phyloP scores from a whole-genome alignment of 2,113 vertebrate genomes.

The Probosciger aterrimus region DNA sequence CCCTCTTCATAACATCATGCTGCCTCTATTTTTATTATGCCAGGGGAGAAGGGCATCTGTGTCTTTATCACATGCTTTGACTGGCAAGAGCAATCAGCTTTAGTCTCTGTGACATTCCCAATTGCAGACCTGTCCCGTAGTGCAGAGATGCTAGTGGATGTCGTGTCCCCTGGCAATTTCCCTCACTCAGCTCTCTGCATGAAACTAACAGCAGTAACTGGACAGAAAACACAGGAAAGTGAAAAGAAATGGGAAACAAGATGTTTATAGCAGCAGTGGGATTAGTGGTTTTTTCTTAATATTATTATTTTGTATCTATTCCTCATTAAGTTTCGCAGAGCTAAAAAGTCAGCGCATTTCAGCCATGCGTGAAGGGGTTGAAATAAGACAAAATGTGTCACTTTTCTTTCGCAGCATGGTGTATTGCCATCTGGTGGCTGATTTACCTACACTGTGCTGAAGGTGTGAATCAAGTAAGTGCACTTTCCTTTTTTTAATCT shows the following conservation, averaged over 20 bases:
- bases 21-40: background rate
- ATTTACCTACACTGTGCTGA: background rate
- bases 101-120: background rate
- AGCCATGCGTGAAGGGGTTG: background rate
- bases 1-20: background rate
- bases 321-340: background rate
- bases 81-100: background rate
- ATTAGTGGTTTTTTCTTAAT: background rate
- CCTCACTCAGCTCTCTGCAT: background rate
- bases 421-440: slow-evolving; percentile 70
- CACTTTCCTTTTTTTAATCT: background rate
- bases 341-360: background rate
- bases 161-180: background rate
- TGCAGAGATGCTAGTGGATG: background rate
- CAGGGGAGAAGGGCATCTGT: background rate
- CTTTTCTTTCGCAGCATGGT: slow-evolving; percentile 25
- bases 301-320: background rate
- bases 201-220: background rate
- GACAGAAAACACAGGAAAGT: background rate
- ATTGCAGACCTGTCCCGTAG: background rate
- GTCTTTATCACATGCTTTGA: background rate
- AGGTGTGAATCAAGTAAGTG: background rate
- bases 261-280: background rate
- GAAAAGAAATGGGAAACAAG: background rate
- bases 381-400: background rate